Percentiles rank a stretch among this genome's conserved stretches.
Conservation (phyloP, 2,797 vertebrate genomes). For the Rhabdophis nuchalis region DNA sequence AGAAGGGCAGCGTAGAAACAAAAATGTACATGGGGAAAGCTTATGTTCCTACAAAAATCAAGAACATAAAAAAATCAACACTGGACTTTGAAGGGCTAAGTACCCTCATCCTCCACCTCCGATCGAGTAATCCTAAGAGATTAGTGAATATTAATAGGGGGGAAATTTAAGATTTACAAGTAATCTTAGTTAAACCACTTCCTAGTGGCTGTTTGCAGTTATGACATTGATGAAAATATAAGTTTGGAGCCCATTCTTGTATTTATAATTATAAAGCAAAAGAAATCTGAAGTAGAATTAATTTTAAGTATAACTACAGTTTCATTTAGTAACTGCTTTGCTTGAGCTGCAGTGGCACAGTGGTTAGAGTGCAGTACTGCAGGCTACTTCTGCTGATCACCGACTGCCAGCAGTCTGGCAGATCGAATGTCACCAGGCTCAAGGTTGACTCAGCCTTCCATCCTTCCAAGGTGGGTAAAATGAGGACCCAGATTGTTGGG, state of each 20-base stretch:
- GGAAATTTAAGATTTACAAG: neutral
- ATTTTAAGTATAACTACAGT: neutral
- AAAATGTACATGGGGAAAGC: neutral
- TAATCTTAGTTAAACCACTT: neutral
- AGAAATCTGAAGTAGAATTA: neutral
- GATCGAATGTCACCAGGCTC: too few relatives aligned
- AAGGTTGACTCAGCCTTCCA: too few relatives aligned
- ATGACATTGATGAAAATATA: neutral
- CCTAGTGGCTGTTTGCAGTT: neutral
- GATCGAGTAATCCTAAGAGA: neutral
- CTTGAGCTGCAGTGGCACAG: neutral
- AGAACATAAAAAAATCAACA: neutral
- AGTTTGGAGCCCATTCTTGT: neutral
- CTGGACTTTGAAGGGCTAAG: neutral
- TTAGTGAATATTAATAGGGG: neutral
- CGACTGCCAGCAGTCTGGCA: too few relatives aligned
- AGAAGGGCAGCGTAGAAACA: neutral
- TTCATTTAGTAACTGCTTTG: neutral
- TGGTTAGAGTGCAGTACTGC: too few relatives aligned
- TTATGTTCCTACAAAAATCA: neutral
- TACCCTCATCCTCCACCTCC: neutral
- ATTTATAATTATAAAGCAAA: neutral
- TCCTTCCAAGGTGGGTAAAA: too few relatives aligned
- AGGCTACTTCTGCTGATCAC: too few relatives aligned
- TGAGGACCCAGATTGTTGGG: too few relatives aligned